These are phyloP conservation scores for Anguilla pacifica DNA, from an alignment of 2,797 vertebrate species.

Conservation along the genomic window DNA sequence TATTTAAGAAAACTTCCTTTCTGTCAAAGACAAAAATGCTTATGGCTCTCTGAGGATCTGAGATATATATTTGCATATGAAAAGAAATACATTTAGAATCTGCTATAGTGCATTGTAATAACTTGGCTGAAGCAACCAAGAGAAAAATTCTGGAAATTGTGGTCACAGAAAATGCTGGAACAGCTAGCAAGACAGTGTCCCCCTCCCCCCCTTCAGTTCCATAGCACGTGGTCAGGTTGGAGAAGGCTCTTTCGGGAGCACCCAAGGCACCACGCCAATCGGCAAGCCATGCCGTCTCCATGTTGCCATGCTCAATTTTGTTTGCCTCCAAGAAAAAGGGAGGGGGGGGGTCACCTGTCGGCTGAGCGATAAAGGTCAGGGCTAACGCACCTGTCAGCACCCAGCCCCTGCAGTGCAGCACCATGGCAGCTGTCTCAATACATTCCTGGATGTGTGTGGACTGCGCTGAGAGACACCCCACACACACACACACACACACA, in stretches of 20 bases:
- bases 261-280: neutral
- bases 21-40: neutral
- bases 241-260: neutral
- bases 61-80: neutral
- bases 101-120: neutral
- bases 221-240: slow-evolving; percentile 11
- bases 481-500: slow-evolving; percentile 55
- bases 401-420: slow-evolving; percentile 61
- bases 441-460: slow-evolving; percentile 69
- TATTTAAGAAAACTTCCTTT: neutral
- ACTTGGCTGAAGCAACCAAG: slow-evolving; percentile 14
- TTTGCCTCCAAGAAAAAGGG: slow-evolving; percentile 19
- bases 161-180: neutral
- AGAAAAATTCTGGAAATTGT: neutral
- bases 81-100: slow-evolving; percentile 10
- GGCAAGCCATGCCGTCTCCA: neutral
- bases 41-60: neutral
- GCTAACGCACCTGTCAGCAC: slow-evolving; percentile 68
- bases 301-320: neutral
- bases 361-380: slow-evolving; percentile 60
- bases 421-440: slow-evolving; percentile 73
- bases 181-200: neutral
- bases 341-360: slow-evolving; percentile 49
- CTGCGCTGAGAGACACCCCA: slow-evolving; percentile 71
- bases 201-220: neutral